These are phyloP conservation scores for Hypena proboscidalis DNA, from an alignment of 2,888 invertebrate species.

Conservation along the genomic window DNA sequence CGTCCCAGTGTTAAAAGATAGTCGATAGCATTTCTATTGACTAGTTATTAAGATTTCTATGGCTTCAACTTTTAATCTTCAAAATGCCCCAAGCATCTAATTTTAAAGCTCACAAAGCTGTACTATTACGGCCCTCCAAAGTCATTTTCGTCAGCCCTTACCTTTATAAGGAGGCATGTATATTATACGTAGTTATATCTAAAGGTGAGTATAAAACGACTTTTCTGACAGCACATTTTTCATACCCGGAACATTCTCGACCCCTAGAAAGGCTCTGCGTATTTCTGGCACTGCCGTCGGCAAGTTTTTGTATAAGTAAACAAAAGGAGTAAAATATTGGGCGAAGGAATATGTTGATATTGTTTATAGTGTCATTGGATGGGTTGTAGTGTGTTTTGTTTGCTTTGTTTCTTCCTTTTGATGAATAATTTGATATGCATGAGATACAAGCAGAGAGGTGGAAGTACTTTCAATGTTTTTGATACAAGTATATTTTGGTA, in stretches of 20 bases:
- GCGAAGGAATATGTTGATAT: conserved; percentile 1
- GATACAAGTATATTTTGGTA: no score
- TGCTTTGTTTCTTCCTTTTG: not conserved
- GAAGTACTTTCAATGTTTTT: no score
- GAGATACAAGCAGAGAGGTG: no score
- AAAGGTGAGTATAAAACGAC: conserved; percentile 43
- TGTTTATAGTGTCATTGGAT: conserved; percentile 3
- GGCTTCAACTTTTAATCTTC: not conserved
- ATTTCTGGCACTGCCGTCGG: conserved; percentile 21
- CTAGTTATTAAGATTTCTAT: not conserved
- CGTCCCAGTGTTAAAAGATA: no score
- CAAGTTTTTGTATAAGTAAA: conserved; percentile 12
- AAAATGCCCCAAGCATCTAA: not conserved
- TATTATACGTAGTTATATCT: conserved; percentile 25
- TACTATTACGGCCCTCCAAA: not conserved
- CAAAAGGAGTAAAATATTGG: conserved; percentile 11
- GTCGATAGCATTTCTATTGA: no score
- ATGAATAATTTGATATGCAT: not conserved
- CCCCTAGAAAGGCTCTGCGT: conserved; percentile 42
- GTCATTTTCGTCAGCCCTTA: conserved; percentile 16
- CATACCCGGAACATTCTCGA: conserved; percentile 50
- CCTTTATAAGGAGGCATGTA: conserved; percentile 15
- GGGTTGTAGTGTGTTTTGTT: not conserved
- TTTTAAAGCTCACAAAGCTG: not conserved
- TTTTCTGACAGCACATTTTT: conserved; percentile 59